These are phyloP conservation scores for Ceratina australensis DNA, from an alignment of 1,140 invertebrate species.

Conservation along the genomic window DNA sequence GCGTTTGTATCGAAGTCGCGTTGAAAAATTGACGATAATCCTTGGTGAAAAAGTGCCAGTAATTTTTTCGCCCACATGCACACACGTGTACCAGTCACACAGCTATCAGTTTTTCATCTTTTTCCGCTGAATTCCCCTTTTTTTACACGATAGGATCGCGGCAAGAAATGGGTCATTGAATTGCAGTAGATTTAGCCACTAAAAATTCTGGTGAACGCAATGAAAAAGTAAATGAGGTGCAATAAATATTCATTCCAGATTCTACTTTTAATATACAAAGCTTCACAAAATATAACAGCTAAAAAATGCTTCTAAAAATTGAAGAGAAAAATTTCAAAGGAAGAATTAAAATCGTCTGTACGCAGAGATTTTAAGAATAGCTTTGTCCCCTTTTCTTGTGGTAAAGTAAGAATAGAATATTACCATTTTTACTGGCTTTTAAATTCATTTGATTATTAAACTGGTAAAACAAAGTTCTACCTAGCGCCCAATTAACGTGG, in stretches of 20 bases:
- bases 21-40: constrained; percentile 35
- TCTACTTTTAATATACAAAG: no score
- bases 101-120: not conserved
- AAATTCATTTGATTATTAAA: no score
- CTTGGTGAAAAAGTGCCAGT: constrained; percentile 21
- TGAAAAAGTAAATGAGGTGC: not conserved
- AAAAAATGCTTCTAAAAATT: no score
- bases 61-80: constrained; percentile 19
- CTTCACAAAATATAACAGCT: no score
- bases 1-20: constrained; percentile 24
- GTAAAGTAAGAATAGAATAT: no score
- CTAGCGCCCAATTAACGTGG: no score
- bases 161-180: constrained; percentile 10
- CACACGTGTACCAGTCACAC: constrained; percentile 1
- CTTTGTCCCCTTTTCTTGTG: no score
- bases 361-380: no score
- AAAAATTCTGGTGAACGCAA: not conserved
- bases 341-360: no score
- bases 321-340: no score
- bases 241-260: not conserved
- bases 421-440: no score
- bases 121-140: not conserved
- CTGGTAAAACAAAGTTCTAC: no score
- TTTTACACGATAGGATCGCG: not conserved
- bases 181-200: not conserved